Conservation (phyloP, 2,888 invertebrate genomes). For the Enchytraeus crypticus region DNA sequence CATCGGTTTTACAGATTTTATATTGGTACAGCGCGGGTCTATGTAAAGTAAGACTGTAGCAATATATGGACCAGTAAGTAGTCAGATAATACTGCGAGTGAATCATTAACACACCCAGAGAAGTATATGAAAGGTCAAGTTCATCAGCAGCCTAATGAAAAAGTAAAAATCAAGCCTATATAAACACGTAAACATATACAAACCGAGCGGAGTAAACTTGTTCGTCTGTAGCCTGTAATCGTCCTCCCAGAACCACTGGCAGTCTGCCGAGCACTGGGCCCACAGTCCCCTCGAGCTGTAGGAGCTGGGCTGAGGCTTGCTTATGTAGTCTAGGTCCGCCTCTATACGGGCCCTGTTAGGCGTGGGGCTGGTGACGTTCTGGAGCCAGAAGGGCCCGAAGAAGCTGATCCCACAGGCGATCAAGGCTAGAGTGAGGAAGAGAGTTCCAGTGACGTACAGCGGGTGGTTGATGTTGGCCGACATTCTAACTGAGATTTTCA, state of each 20-base stretch:
- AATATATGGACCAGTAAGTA: too few relatives aligned
- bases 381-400: conserved; percentile 16
- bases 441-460: conserved; percentile 12
- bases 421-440: conserved; percentile 9
- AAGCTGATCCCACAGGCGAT: conserved; percentile 17
- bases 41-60: too few relatives aligned
- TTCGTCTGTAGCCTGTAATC: conserved; percentile 6
- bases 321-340: conserved; percentile 4
- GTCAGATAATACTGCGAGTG: too few relatives aligned
- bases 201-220: not conserved
- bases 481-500: too few relatives aligned
- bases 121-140: too few relatives aligned
- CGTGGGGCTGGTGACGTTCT: conserved; percentile 10
- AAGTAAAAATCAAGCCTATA: too few relatives aligned
- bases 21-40: too few relatives aligned
- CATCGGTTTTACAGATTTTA: too few relatives aligned
- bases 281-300: conserved; percentile 12
- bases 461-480: conserved; percentile 1
- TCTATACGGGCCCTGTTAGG: not conserved
- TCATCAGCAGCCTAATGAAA: too few relatives aligned
- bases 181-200: too few relatives aligned
- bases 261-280: conserved; percentile 13
- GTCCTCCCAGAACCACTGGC: conserved; percentile 18
- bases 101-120: too few relatives aligned
- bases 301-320: not conserved